Percentiles rank a stretch among this genome's conserved stretches.
Evolutionary conservation across 2,888 invertebrate species (phyloP).

Genomic region (Drepana falcataria): DNA sequence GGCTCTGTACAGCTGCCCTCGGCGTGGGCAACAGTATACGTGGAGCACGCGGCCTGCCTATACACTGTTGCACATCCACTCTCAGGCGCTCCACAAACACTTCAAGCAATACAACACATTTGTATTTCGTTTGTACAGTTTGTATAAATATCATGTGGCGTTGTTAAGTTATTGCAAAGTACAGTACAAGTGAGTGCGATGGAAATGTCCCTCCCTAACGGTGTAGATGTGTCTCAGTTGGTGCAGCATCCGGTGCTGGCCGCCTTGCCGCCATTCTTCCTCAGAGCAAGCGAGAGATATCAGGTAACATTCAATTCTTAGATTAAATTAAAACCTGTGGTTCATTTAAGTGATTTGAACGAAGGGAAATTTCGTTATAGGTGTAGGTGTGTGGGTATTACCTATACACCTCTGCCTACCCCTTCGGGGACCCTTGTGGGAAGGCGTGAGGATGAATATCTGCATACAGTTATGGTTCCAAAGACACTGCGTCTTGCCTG

Average conservation of each 20-base stretch:
- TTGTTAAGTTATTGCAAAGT: neutral
- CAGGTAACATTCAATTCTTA: slow-evolving; percentile 71
- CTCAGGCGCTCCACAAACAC: no score
- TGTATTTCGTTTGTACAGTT: no score
- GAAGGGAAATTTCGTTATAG: no score
- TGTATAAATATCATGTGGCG: no score
- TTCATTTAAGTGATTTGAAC: no score
- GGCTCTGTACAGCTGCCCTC: slow-evolving; percentile 28
- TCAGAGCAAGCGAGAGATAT: slow-evolving; percentile 93
- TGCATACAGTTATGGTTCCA: no score
- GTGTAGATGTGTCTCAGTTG: slow-evolving; percentile 91
- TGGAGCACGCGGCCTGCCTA: slow-evolving; percentile 54
- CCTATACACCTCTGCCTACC: no score
- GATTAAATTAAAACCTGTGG: neutral
- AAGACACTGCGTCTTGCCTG: no score
- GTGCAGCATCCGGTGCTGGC: slow-evolving; percentile 92
- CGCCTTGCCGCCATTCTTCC: slow-evolving; percentile 91
- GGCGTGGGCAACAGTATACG: slow-evolving; percentile 54
- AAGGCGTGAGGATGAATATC: no score
- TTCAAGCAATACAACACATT: no score
- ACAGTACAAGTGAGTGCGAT: slow-evolving; percentile 19
- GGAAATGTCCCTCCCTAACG: slow-evolving; percentile 90
- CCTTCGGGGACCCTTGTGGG: no score
- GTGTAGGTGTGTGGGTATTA: no score
- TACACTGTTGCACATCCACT: neutral